Percentiles rank a stretch among this genome's conserved stretches.
Evolutionary conservation across 2,113 vertebrate genomes (phyloP).

Genomic region (Sula dactylatra): DNA sequence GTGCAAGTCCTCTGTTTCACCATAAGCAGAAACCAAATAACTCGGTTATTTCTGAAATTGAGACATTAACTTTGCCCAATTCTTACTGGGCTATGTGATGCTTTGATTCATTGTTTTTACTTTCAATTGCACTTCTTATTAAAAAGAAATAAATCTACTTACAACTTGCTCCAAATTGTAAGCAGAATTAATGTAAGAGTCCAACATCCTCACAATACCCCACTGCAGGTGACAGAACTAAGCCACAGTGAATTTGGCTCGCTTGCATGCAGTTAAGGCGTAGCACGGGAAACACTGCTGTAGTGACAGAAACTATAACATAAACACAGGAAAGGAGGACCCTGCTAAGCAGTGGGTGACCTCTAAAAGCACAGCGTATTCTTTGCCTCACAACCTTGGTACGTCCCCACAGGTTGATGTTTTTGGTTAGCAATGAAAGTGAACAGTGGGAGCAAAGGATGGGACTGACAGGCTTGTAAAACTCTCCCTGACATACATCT

Average conservation of each 20-base stretch:
- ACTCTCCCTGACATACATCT: not conserved
- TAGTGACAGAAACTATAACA: not conserved
- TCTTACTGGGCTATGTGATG: not conserved
- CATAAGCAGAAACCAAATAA: not conserved
- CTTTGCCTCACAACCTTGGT: not conserved
- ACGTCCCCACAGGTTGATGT: not conserved
- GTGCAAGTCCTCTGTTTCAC: not conserved
- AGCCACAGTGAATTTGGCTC: not conserved
- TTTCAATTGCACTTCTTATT: not conserved
- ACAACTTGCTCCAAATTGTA: not conserved
- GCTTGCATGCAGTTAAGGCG: not conserved
- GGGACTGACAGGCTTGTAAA: not conserved
- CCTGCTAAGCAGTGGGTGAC: not conserved
- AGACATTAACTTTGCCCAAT: not conserved
- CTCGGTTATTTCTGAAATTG: not conserved
- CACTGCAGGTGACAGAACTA: not conserved
- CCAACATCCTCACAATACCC: not conserved
- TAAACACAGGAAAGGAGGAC: slow-evolving; percentile 56
- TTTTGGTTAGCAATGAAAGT: not conserved
- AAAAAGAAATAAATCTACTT: not conserved
- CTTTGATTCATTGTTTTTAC: not conserved
- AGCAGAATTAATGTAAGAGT: not conserved
- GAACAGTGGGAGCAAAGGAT: not conserved
- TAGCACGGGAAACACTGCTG: not conserved
- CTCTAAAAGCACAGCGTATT: not conserved